A percentile compares a stretch with the other conserved stretches of the same genome.
These are phyloP conservation scores for Pecten maximus DNA, from an alignment of 2,888 invertebrate genomes.

Conservation along the genomic window DNA sequence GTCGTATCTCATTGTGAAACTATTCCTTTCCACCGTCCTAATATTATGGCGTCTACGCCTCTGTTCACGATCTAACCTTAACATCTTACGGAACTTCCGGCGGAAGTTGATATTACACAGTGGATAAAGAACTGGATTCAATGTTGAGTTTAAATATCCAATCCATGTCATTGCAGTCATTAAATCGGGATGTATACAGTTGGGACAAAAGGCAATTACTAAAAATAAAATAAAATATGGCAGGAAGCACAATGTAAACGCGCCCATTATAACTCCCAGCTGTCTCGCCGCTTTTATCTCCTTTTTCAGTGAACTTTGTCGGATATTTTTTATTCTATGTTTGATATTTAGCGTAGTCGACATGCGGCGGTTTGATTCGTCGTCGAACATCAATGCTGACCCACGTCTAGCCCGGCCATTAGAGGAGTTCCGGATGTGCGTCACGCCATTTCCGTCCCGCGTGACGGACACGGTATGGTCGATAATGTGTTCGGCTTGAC, in stretches of 20 bases:
- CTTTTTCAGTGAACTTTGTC: conserved; percentile 76
- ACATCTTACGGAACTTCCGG: conserved; percentile 81
- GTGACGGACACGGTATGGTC: conserved; percentile 67
- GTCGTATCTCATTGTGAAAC: conserved; percentile 71
- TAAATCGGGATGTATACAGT: conserved; percentile 82
- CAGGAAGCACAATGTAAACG: conserved; percentile 85
- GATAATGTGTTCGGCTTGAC: conserved; percentile 67
- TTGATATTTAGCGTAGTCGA: conserved; percentile 68
- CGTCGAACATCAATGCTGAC: conserved; percentile 61
- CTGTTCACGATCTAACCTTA: conserved; percentile 59
- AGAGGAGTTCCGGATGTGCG: conserved; percentile 46
- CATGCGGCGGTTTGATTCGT: conserved; percentile 64
- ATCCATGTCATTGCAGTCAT: conserved; percentile 84
- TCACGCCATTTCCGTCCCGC: conserved; percentile 56
- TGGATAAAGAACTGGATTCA: conserved; percentile 84
- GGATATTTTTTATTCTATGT: conserved; percentile 70
- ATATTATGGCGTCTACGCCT: conserved; percentile 54
- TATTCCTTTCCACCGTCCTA: conserved; percentile 62
- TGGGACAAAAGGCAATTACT: conserved; percentile 84
- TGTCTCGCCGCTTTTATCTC: conserved; percentile 85
- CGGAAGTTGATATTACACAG: conserved; percentile 84
- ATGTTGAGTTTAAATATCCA: conserved; percentile 84
- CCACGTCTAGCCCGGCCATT: conserved; percentile 52
- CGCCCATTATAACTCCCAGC: conserved; percentile 85
- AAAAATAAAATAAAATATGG: conserved; percentile 86